phyloP scores from a whole-genome alignment of 2,888 invertebrate genomes.

The Chaetoderma sp. region DNA sequence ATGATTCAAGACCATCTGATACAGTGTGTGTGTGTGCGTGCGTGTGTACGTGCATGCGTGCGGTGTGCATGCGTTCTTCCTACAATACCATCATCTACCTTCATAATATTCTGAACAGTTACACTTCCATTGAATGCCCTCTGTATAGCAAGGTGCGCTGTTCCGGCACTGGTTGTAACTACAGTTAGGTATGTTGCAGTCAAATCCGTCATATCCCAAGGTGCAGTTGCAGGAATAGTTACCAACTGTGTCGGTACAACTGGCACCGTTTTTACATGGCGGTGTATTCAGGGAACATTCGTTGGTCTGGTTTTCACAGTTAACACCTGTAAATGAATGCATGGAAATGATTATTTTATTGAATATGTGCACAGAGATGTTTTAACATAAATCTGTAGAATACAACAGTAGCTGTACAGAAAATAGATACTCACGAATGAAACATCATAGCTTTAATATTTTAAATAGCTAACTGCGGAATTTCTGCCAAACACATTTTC shows the following conservation, averaged over 20 bases:
- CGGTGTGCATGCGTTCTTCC: too few species aligned
- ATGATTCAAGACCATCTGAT: too few species aligned
- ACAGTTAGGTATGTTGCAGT: constrained; percentile 50
- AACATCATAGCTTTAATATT: too few species aligned
- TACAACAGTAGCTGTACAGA: too few species aligned
- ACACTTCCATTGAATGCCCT: constrained; percentile 38
- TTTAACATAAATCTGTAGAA: too few species aligned
- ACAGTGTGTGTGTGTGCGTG: too few species aligned
- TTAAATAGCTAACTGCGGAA: too few species aligned
- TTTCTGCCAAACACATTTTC: too few species aligned
- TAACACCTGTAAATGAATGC: constrained; percentile 30
- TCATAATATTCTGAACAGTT: constrained; percentile 41
- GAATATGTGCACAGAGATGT: not conserved
- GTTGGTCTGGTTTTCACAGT: constrained; percentile 41
- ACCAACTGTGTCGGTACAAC: constrained; percentile 70
- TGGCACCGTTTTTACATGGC: constrained; percentile 73
- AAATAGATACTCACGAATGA: too few species aligned
- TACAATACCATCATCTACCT: constrained; percentile 34
- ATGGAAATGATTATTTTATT: not conserved
- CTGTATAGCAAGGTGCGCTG: constrained; percentile 37
- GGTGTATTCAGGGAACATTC: constrained; percentile 32
- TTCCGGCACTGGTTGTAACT: constrained; percentile 40
- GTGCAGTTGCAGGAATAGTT: constrained; percentile 53
- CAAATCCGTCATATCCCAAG: constrained; percentile 47
- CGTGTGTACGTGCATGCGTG: too few species aligned